Conservation (phyloP, 1,140 invertebrate species). For the Magallana ariakensis region DNA sequence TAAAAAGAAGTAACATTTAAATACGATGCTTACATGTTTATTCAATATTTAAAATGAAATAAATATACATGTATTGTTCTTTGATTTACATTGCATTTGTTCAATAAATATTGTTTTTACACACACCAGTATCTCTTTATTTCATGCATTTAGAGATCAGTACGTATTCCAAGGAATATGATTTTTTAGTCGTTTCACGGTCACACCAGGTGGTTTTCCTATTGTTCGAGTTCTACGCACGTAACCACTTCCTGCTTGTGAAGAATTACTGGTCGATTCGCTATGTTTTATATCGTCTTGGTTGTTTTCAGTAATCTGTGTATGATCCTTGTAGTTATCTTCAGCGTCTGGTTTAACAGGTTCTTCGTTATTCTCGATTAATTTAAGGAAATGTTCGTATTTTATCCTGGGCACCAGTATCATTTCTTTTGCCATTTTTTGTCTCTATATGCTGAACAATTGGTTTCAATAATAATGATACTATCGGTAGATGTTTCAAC, state of each 20-base stretch:
- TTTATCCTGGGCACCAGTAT: conserved; percentile 37
- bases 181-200: neutral
- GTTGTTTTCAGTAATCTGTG: conserved; percentile 12
- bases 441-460: conserved; percentile 16
- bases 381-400: conserved; percentile 21
- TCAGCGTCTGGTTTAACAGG: neutral
- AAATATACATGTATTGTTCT: neutral
- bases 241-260: conserved; percentile 16
- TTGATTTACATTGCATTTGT: neutral
- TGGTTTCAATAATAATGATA: conserved; percentile 26
- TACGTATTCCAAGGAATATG: conserved; percentile 23
- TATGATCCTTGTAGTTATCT: neutral
- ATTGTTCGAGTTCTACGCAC: neutral
- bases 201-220: conserved; percentile 33
- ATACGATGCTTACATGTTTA: neutral
- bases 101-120: neutral
- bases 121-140: neutral
- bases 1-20: neutral
- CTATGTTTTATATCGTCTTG: neutral
- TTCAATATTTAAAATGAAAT: conserved; percentile 1
- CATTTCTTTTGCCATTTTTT: conserved; percentile 38
- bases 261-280: neutral
- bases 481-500: neutral
- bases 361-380: conserved; percentile 1
- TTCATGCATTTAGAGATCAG: neutral